Conservation (phyloP, 2,113 vertebrate species). For the Serilophus lunatus region DNA sequence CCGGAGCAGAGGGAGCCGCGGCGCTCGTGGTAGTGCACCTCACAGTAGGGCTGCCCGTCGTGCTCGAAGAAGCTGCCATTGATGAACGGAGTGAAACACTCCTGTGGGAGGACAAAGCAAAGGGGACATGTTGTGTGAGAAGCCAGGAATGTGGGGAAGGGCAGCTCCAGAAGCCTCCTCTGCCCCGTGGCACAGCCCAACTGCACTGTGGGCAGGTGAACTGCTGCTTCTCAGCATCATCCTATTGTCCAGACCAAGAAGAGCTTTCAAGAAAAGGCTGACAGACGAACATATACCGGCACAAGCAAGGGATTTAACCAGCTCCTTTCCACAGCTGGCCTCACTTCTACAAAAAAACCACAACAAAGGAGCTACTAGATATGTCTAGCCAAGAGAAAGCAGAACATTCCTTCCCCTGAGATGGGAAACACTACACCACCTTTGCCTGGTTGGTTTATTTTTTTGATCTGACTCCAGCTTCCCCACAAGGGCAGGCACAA, state of each 20-base stretch:
- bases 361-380: not conserved
- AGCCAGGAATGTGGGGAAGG: not conserved
- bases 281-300: not conserved
- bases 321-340: not conserved
- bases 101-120: slow-evolving; percentile 70
- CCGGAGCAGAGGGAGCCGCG: slow-evolving; percentile 95
- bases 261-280: not conserved
- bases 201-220: not conserved
- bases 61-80: slow-evolving; percentile 99
- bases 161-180: not conserved
- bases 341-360: not conserved
- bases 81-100: slow-evolving; percentile 95
- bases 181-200: not conserved
- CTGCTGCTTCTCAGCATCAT: not conserved
- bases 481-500: not conserved
- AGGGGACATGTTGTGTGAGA: not conserved
- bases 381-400: not conserved
- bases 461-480: not conserved
- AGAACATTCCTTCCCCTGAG: not conserved
- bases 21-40: slow-evolving; percentile 96
- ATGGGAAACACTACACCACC: not conserved
- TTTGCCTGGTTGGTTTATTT: not conserved
- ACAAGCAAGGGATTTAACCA: not conserved
- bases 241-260: not conserved
- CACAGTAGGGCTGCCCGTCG: slow-evolving; percentile 95